A percentile compares a stretch with the other conserved stretches of the same genome.
These are phyloP conservation scores for Drosophila hamatofila DNA, from an alignment of 2,888 invertebrate species.

Conservation along the genomic window DNA sequence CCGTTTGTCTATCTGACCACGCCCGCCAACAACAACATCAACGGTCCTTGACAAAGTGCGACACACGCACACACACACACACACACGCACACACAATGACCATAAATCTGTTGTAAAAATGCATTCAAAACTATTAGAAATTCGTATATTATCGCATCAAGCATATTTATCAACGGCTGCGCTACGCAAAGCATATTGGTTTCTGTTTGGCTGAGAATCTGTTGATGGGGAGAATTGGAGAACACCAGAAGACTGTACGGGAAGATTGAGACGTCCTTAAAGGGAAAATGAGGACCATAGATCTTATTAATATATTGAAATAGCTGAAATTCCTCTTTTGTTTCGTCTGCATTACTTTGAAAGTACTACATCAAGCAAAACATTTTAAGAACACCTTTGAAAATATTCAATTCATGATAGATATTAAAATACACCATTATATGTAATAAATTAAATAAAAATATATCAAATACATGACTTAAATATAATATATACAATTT, in stretches of 20 bases:
- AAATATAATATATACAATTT: too few species aligned
- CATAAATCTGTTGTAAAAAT: constrained; percentile 58
- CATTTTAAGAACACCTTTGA: too few species aligned
- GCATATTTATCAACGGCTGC: constrained; percentile 35
- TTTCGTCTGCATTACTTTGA: too few species aligned
- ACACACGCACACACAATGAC: constrained; percentile 12
- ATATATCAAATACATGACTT: too few species aligned
- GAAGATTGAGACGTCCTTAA: too few species aligned
- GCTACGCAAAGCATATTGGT: constrained; percentile 5
- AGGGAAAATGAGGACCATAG: too few species aligned
- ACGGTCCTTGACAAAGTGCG: constrained; percentile 36
- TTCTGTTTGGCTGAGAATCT: not conserved
- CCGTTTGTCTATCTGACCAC: constrained; percentile 34
- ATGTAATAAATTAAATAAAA: too few species aligned
- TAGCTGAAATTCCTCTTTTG: too few species aligned
- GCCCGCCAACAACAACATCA: constrained; percentile 23
- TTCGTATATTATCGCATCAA: constrained; percentile 44
- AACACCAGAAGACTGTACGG: not conserved
- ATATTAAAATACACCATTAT: too few species aligned
- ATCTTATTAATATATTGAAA: too few species aligned
- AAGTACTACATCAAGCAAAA: too few species aligned
- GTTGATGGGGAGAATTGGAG: not conserved
- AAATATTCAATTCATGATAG: too few species aligned
- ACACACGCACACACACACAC: constrained; percentile 3
- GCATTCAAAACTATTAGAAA: constrained; percentile 53